Base-by-base conservation (phyloP, 2,797 vertebrate species). In the Phataginus tricuspis region DNA sequence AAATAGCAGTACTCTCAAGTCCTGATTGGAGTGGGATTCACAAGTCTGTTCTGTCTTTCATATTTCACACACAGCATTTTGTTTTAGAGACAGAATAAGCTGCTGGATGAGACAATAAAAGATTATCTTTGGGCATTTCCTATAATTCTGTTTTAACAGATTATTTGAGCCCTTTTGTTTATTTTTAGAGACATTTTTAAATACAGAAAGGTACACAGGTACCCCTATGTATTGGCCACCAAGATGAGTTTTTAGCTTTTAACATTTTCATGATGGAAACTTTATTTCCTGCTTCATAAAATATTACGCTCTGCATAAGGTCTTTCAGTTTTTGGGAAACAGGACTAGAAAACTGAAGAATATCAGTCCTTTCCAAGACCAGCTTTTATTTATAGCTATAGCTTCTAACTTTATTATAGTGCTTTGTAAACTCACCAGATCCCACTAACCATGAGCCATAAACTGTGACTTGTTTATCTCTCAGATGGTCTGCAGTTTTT, bases 61-160 rank as follows among this genome's bases (percentile, higher is more conserved):
- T n/a, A 57, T 87, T 95, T 85, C 57, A 80, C 63, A n/a, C 69
- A 7, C 29, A 84, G 14, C 4, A 18, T 94, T 92, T 93, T 61
- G 55, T 92, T 91, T 90, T 87, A 84, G 49, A 90, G 75, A 82
- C 25, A 94, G 29, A 90, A 23, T 55, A 80, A 57, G 84, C 86
- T 96, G 37, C 86, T 82, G 68, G 42, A 39, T 69, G 69, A 86
- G 74, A 87, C 9, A 69, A 34, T 75, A 45, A 80, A 85, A 89
- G 25, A 42, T 59, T 61, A 37, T 88, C 29, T 80, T 83, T 57
- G 49, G 66, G 23, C 11, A 94, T 2, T 86, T 91, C 31, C 59
- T 23, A 2, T 57, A 39, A 53, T 80, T 87, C 19, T 11, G 1
- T 71, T 68, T 86, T 74, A 86, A 94, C 23, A 57, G 27, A 69